These are phyloP conservation scores for Struthidea cinerea DNA, from an alignment of 2,113 vertebrate genomes.

Conservation along the genomic window DNA sequence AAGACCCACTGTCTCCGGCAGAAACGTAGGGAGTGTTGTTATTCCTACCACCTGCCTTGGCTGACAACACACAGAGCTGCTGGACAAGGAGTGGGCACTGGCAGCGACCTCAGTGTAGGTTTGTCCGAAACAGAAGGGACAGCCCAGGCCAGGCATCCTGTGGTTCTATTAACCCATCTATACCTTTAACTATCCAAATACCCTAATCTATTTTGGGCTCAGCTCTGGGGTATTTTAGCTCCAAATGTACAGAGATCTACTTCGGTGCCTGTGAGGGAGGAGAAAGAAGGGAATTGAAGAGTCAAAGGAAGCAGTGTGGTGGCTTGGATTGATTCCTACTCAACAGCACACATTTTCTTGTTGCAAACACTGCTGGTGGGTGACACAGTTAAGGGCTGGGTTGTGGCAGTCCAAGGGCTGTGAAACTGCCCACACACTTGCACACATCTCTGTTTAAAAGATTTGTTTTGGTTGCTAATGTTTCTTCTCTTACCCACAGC, in stretches of 20 bases:
- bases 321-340: neutral
- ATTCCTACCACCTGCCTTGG: neutral
- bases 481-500: neutral
- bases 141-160: neutral
- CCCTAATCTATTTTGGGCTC: neutral
- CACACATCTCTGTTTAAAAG: neutral
- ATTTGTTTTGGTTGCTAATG: neutral
- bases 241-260: neutral
- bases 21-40: neutral
- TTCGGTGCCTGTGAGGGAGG: neutral
- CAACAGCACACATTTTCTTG: neutral
- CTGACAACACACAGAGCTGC: neutral
- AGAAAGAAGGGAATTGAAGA: neutral
- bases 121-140: neutral
- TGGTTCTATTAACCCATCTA: neutral
- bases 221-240: neutral
- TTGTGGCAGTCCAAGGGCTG: neutral
- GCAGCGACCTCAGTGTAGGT: neutral
- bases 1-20: neutral
- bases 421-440: neutral
- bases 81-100: neutral
- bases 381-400: neutral
- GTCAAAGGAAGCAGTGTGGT: neutral
- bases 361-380: neutral
- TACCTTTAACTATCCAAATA: neutral